Evolutionary conservation across 2,888 invertebrate genomes (phyloP), one percentile per base, ranked within the genome.

Genomic region (Lacanobia oleracea): DNA sequence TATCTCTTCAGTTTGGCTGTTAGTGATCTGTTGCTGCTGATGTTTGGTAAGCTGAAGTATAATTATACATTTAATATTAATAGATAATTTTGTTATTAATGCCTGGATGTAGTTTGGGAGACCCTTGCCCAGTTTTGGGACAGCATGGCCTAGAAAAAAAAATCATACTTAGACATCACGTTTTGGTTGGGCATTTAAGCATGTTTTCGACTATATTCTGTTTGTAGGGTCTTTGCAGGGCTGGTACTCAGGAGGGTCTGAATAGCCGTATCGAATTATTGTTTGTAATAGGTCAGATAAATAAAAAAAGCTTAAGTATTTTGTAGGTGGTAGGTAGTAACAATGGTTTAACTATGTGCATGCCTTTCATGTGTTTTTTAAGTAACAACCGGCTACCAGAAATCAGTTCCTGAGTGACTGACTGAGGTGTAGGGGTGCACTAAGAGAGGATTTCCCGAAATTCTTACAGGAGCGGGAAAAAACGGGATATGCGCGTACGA

Each of bases 1-100:
- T 99, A 99, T 91, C 96, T 99, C 66, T 98, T 99, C 94, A 98
- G 98, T 92, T 95, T 99, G 92, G 98, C 99, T 63, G 97, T 99
- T 37, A 98, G 98, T 63, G 99, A 99, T 94, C 95, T 99, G 57
- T 97, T 98, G 69, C 96, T 98, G 81, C 96, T 99, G 27, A 91
- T 98, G 60, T 97, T 98, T 87, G 99, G 99, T 98, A 93, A 97
- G 98, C 89, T 56, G 14, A 14, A 40, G 0, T 43, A 48, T 8
- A 60, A 51, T 6, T 14, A 37, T 48, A 18, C 18, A 48, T 18
- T 48, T 18, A 18, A 8, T 66, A 18, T 18, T 37, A 18, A 2
- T 45, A 27, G 10, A 43, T 57, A 27, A 43, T 43, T 21, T 51
- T 21, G 21, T 48, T 14, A 43, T 43, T 43, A 43, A 43, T 43